Base-by-base conservation (phyloP, 2,888 invertebrate species). In the Caradrina kadenii region DNA sequence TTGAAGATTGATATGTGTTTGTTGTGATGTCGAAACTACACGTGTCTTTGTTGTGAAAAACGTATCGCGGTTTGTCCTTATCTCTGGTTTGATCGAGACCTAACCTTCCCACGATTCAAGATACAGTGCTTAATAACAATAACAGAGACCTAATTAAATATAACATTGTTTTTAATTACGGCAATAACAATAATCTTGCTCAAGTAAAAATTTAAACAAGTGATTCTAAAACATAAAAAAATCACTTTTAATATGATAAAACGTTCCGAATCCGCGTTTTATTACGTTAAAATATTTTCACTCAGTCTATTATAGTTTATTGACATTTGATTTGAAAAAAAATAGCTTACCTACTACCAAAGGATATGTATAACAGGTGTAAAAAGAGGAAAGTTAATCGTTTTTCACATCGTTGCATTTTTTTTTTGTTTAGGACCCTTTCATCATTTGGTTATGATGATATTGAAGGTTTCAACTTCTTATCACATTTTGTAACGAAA, bases 91-190 rank as follows among this genome's bases (percentile, higher is more conserved):
- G 26, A 78, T 78, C 45, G 62, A 58, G 35, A 78, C 56, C 48
- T 58, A 62, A 76, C 61, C 78, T 78, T 76, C 78, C 58, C 73
- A 76, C 64, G 73, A 19, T 72, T 10, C 22, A 42, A 63, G 48
- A 49, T 62, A 31, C 19, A 48, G 15, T 48, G 7, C 73, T 3
- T n/a, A 10, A 56, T 13, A 52, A 71, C 39, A 48, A 55, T 19
- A 49, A 59, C 54, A 17, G 17, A 11, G 45, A 6, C 31, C 15
- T 26, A 39, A 31, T 19, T 63, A n/a, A 5, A 42, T 26, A n/a
- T 13, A 21, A n/a, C 8, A 26, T n/a, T 45, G 5, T 53, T 31
- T 73, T 54, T 60, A 69, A 76, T 52, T 60, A 55, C 31, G 48
- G 31, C 31, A 26, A 31, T 59, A 45, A 73, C 39, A 75, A 67